Percentiles rank a stretch among this genome's conserved stretches.
These are phyloP conservation scores for Asarcornis scutulata DNA, from an alignment of 2,113 vertebrate genomes.

Conservation along the genomic window DNA sequence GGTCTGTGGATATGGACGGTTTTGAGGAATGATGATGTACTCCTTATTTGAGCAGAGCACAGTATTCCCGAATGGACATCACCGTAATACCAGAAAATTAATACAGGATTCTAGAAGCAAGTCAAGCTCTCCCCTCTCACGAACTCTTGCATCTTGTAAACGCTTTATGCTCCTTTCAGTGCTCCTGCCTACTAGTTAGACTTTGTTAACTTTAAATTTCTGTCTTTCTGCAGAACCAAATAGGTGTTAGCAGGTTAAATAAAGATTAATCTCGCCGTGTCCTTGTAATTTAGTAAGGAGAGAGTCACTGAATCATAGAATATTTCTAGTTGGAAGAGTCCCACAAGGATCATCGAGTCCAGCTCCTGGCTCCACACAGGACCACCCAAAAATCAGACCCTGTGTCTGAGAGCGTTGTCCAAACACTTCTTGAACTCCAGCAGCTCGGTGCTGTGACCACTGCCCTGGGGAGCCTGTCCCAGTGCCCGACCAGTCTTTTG, in stretches of 20 bases:
- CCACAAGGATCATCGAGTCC: not conserved
- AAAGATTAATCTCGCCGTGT: not conserved
- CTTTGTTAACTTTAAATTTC: not conserved
- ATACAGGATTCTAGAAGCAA: not conserved
- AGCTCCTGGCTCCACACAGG: not conserved
- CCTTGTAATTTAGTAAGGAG: not conserved
- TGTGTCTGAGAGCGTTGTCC: not conserved
- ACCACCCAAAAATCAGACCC: not conserved
- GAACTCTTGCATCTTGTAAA: not conserved
- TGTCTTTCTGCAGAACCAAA: not conserved
- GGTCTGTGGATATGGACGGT: not conserved
- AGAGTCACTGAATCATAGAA: not conserved
- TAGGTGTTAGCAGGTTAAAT: not conserved
- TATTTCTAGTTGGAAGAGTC: not conserved
- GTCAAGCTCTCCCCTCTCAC: no score
- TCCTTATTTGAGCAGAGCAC: not conserved
- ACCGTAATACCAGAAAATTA: not conserved
- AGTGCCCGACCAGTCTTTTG: not conserved
- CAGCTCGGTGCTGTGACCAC: not conserved
- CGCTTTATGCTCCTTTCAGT: not conserved
- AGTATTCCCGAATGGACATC: not conserved
- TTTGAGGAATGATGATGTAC: not conserved
- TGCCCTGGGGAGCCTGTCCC: not conserved
- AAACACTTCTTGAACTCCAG: not conserved
- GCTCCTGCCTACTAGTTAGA: not conserved